Percentiles rank a stretch among this genome's conserved stretches.
phyloP scores from a whole-genome alignment of 2,888 invertebrate species.

The Ornithoptera priamus region DNA sequence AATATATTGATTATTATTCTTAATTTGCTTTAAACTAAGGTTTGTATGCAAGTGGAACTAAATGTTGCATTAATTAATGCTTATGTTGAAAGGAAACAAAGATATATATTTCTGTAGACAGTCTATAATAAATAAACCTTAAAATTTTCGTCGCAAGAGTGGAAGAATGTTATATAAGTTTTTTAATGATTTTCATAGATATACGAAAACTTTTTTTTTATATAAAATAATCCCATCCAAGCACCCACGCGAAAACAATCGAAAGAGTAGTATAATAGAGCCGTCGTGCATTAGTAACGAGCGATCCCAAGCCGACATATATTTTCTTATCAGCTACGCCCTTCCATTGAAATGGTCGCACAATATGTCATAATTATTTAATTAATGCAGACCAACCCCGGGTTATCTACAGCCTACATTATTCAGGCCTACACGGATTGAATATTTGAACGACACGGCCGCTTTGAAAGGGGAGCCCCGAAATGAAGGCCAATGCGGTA shows the following conservation, averaged over 20 bases:
- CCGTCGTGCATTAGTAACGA: conserved; percentile 22
- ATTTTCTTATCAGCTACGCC: conserved; percentile 66
- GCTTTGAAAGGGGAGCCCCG: conserved; percentile 24
- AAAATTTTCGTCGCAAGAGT: too few relatives aligned
- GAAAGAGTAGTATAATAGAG: conserved; percentile 17
- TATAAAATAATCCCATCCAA: neutral
- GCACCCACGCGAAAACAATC: neutral
- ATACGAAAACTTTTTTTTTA: neutral
- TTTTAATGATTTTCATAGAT: too few relatives aligned
- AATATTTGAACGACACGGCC: conserved; percentile 38
- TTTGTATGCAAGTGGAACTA: too few relatives aligned
- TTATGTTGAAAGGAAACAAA: too few relatives aligned
- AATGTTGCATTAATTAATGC: too few relatives aligned
- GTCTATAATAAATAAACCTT: too few relatives aligned
- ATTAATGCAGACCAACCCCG: conserved; percentile 69
- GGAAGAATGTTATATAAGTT: too few relatives aligned
- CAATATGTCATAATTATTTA: conserved; percentile 79
- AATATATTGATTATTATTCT: too few relatives aligned
- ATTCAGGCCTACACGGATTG: conserved; percentile 56
- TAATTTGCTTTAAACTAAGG: too few relatives aligned
- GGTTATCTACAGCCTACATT: conserved; percentile 66
- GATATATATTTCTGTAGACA: too few relatives aligned
- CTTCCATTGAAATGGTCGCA: conserved; percentile 68
- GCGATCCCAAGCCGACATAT: conserved; percentile 36
- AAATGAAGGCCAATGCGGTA: conserved; percentile 21